phyloP scores from a whole-genome alignment of 2,113 vertebrate genomes.

The Odobenus rosmarus region DNA sequence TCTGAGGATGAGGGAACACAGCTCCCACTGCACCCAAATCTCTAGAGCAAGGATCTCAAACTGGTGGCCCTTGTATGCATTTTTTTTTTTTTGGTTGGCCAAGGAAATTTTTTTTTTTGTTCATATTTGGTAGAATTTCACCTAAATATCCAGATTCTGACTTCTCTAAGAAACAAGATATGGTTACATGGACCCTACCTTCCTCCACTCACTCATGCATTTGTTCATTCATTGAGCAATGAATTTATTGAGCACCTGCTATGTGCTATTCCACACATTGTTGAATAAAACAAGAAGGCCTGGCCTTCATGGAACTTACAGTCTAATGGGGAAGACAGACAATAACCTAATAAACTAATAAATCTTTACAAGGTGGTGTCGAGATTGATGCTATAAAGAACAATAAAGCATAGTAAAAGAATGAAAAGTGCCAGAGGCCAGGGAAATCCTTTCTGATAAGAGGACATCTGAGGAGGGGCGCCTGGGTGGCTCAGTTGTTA shows the following conservation, averaged over 20 bases:
- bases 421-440: background rate
- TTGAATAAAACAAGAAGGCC: background rate
- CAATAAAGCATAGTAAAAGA: background rate
- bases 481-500: too few relatives aligned
- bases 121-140: conserved; percentile 9
- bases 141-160: conserved; percentile 23
- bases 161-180: background rate
- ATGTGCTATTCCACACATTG: background rate
- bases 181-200: background rate
- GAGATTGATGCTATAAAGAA: background rate
- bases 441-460: background rate
- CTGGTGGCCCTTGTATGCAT: background rate
- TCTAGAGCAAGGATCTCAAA: background rate
- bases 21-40: background rate
- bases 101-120: background rate
- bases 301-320: background rate
- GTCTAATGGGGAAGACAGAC: background rate
- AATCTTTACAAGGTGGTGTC: background rate
- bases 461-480: background rate
- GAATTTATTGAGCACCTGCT: background rate
- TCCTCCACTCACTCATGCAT: background rate
- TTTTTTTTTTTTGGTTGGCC: background rate
- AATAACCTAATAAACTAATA: background rate
- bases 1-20: background rate
- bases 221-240: background rate